Evolutionary conservation across 1,140 invertebrate species (phyloP), one percentile per base, ranked within the genome.

Genomic region (Drosophila subobscura): DNA sequence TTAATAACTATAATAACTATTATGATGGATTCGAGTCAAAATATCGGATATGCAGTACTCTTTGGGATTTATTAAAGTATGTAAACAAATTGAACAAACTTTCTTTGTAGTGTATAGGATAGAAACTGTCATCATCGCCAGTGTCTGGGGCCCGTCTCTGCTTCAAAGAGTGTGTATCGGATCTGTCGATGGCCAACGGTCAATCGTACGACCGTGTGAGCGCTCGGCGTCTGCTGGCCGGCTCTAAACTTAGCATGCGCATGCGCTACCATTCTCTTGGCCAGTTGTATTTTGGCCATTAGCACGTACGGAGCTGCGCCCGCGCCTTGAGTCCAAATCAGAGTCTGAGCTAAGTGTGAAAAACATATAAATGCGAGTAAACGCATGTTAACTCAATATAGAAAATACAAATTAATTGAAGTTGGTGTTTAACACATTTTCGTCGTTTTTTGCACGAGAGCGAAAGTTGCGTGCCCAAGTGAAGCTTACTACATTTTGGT

Each of bases 281-380:
- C 73, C 89, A 91, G 89, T 91, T 88, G 73, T 83, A 83, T 88
- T 85, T 88, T 84, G 85, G 85, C 89, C 77, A 91, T 91, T 91
- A 91, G 73, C 89, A 91, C 89, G 89, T 80, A 72, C 85, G 79
- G 89, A 81, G 52, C 85, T 83, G 81, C 63, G 63, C 50, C 70
- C 78, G 73, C 72, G 78, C 73, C 57, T 81, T 70, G 60, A 80
- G 72, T 73, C 55, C 66, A 46, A 57, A 56, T 59, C 55, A 72
- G 56, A 80, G 77, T 73, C 51, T 66, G 55, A 57, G 59, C 58
- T 55, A 75, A 68, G 67, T 79, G 67, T 77, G 67, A 77, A 77
- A 72, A 41, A 50, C 27, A 71, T 46, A 73, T 50, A 61, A 63
- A 72, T 72, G 46, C 68, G 46, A 66, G 61, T 58, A 47, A 50